Percentiles rank a stretch among this genome's conserved stretches.
Conservation (phyloP, 2,888 invertebrate genomes). For the Tiphia femorata region DNA sequence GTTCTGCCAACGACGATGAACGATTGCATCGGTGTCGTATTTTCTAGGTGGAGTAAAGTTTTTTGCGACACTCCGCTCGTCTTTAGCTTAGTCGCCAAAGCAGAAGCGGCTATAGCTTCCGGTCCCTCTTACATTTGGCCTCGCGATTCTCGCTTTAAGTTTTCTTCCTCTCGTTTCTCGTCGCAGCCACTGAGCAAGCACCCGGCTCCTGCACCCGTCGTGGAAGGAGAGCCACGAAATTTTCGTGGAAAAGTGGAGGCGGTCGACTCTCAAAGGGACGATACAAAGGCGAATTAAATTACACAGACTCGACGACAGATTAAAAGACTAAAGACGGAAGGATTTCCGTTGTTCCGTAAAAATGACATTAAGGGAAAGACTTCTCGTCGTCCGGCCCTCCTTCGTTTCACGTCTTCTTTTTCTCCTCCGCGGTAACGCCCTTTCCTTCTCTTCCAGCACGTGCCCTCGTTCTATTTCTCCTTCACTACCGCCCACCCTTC, state of each 20-base stretch:
- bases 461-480: constrained; percentile 14
- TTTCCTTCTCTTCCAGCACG: neutral
- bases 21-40: too few species aligned
- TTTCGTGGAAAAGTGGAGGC: constrained; percentile 23
- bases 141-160: constrained; percentile 17
- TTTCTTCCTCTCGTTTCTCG: neutral
- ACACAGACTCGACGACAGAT: constrained; percentile 35
- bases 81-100: too few species aligned
- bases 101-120: too few species aligned
- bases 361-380: constrained; percentile 41
- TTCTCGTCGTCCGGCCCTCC: constrained; percentile 17
- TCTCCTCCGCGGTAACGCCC: neutral
- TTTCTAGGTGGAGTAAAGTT: too few species aligned
- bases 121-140: constrained; percentile 23
- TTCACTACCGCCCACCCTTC: constrained; percentile 7
- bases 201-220: too few species aligned
- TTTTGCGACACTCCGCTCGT: too few species aligned
- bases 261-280: constrained; percentile 11
- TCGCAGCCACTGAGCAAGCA: constrained; percentile 8
- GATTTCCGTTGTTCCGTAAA: constrained; percentile 30
- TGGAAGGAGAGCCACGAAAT: too few species aligned
- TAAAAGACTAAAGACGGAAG: constrained; percentile 34
- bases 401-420: constrained; percentile 17
- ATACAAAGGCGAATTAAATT: constrained; percentile 43
- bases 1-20: too few species aligned